These are phyloP conservation scores for Cheilosia vernalis DNA, from an alignment of 2,888 invertebrate species.

Conservation along the genomic window DNA sequence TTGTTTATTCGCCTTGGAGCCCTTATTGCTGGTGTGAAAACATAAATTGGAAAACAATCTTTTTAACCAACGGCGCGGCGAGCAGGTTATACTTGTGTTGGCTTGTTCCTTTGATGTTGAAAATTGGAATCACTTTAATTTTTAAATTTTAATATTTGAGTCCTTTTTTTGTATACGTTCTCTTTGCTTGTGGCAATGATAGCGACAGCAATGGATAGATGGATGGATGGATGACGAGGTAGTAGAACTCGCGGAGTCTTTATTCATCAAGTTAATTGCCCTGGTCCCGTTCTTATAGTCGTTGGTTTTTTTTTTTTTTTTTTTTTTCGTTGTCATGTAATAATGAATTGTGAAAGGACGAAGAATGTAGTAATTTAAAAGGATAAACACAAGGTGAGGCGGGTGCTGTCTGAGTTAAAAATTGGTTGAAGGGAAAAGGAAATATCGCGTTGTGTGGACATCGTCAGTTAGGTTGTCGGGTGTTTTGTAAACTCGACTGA, in stretches of 20 bases:
- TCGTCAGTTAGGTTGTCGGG: slow-evolving; percentile 7
- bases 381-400: neutral
- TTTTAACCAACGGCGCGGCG: slow-evolving; percentile 61
- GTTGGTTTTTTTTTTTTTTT: slow-evolving; percentile 15
- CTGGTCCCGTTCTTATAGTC: slow-evolving; percentile 32
- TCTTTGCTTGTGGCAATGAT: slow-evolving; percentile 20
- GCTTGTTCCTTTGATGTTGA: slow-evolving; percentile 58
- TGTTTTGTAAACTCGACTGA: neutral
- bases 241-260: slow-evolving; percentile 30
- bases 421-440: neutral
- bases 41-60: slow-evolving; percentile 79
- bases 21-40: slow-evolving; percentile 77
- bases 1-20: slow-evolving; percentile 73
- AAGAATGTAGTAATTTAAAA: slow-evolving; percentile 40
- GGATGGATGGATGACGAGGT: slow-evolving; percentile 7
- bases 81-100: slow-evolving; percentile 21
- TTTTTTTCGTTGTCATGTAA: slow-evolving; percentile 19
- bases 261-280: slow-evolving; percentile 66
- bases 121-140: slow-evolving; percentile 68
- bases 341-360: slow-evolving; percentile 35
- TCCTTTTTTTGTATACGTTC: slow-evolving; percentile 16
- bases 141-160: slow-evolving; percentile 67
- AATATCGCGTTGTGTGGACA: neutral
- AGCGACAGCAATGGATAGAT: neutral
- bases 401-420: neutral